Evolutionary conservation across 2,888 invertebrate genomes (phyloP).

Genomic region (Zootermopsis nevadensis): DNA sequence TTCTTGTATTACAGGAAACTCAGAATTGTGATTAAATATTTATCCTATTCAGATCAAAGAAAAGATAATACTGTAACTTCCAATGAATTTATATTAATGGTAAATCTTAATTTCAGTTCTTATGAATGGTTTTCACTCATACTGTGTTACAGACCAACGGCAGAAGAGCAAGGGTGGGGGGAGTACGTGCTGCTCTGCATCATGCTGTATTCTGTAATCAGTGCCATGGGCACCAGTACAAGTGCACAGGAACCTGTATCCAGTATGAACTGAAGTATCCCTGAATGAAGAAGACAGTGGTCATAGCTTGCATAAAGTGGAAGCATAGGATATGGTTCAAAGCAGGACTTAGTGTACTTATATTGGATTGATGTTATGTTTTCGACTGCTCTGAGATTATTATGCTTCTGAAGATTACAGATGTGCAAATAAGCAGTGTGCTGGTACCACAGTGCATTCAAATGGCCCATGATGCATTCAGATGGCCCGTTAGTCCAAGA

Average conservation of each 20-base stretch:
- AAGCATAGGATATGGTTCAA: neutral
- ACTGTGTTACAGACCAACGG: constrained; percentile 83
- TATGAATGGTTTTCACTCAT: too few species aligned
- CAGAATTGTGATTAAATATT: too few species aligned
- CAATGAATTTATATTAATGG: too few species aligned
- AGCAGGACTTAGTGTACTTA: neutral
- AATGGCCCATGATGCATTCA: neutral
- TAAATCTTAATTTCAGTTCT: too few species aligned
- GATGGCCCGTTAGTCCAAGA: neutral
- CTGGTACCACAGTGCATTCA: constrained; percentile 10
- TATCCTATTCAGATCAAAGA: too few species aligned
- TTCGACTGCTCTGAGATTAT: neutral
- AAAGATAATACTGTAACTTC: too few species aligned
- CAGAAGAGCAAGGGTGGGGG: constrained; percentile 96
- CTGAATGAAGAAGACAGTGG: neutral
- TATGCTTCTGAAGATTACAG: neutral
- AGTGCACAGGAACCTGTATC: neutral
- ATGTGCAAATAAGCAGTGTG: neutral
- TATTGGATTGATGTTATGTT: neutral
- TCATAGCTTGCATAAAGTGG: neutral
- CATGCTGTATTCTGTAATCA: constrained; percentile 92
- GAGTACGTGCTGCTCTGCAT: constrained; percentile 93
- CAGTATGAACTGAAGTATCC: neutral
- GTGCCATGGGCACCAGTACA: constrained; percentile 32
- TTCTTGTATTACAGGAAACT: too few species aligned